Evolutionary conservation across 2,113 vertebrate species (phyloP).

Genomic region (Gracilinanus agilis): DNA sequence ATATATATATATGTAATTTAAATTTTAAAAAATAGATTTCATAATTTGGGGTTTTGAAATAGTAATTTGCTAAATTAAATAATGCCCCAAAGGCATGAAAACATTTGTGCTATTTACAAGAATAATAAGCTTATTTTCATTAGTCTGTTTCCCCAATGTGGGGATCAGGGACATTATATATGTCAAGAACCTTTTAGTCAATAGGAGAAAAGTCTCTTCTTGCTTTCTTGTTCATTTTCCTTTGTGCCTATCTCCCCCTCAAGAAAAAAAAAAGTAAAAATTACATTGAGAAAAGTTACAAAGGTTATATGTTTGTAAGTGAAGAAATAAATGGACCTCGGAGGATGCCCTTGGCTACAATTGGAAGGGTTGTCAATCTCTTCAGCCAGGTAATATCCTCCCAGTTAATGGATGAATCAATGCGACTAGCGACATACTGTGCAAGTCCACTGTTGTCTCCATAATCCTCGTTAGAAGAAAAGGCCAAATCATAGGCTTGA

Average conservation of each 20-base stretch:
- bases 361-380: constrained; percentile 89
- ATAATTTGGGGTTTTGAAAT: background rate
- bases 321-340: constrained; percentile 84
- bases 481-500: constrained; percentile 88
- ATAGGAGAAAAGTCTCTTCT: constrained; percentile 12
- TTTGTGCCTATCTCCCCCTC: constrained; percentile 22
- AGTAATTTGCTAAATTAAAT: background rate
- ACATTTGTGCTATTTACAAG: background rate
- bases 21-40: too few species aligned
- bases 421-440: constrained; percentile 91
- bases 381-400: constrained; percentile 94
- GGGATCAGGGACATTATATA: background rate
- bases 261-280: constrained; percentile 16
- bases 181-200: background rate
- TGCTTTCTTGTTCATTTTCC: background rate
- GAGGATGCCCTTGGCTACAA: constrained; percentile 93
- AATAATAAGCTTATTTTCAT: background rate
- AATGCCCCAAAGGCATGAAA: background rate
- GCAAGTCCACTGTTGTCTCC: constrained; percentile 93
- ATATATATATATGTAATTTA: too few species aligned
- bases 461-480: constrained; percentile 89
- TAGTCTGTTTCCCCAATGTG: background rate
- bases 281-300: constrained; percentile 8
- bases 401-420: constrained; percentile 93
- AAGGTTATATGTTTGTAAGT: background rate